Base-by-base conservation (phyloP, 30 jellyfish, hydroid and myxozoan species). In the Rhopilema esculentum region DNA sequence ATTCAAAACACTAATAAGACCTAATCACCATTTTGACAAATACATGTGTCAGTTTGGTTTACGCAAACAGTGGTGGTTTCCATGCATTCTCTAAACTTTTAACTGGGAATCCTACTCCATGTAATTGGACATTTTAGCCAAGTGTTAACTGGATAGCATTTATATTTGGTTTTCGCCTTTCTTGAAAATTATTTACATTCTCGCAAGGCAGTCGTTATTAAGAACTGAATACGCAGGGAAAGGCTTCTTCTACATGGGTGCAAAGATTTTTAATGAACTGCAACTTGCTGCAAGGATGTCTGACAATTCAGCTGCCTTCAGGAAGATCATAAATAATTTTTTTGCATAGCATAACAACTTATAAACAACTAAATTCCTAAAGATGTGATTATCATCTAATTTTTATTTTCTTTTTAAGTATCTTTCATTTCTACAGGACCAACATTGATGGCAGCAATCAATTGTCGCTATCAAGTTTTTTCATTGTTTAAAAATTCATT, bases 161-260 rank as follows among this genome's bases (percentile, higher is more conserved):
- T n/a, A n/a, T n/a, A n/a, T n/a, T n/a, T n/a, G n/a, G n/a, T n/a
- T n/a, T n/a, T n/a, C n/a, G n/a, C n/a, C n/a, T n/a, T n/a, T n/a
- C n/a, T n/a, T n/a, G n/a, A n/a, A n/a, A n/a, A n/a, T n/a, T n/a
- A n/a, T n/a, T n/a, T n/a, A n/a, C n/a, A n/a, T n/a, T n/a, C n/a
- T n/a, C n/a, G 90, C 9, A 78, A 53, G 70, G 22, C 90, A 53
- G 30, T 82, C 90, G 27, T 49, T 69, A 48, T 27, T 80, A 65
- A 80, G 82, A 80, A 80, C 90, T 62, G 90, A 80, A 80, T 57
- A 65, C 71, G 82, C 90, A 25, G 62, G 81, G 69, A 80, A 80
- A 80, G 90, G 71, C 68, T 80, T 80, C 90, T 80, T 1, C 90
- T 80, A 48, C 90, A 80, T 80, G 90, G 83, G 90, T 31, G 82